Conservation (phyloP, 2,888 invertebrate genomes). For the Drosophila vallismaia region DNA sequence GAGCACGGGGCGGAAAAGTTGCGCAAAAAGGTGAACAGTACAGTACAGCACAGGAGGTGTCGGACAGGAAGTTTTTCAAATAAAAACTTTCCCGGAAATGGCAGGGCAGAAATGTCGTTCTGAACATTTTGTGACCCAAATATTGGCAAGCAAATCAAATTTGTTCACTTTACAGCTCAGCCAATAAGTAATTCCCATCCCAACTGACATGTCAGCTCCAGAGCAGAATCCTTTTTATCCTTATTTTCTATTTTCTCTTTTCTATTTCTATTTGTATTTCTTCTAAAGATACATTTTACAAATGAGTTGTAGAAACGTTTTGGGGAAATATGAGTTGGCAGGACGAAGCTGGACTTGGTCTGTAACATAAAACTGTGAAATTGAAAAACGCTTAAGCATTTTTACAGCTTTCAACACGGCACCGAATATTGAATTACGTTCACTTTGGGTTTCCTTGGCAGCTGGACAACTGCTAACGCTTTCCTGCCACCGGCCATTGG, state of each 20-base stretch:
- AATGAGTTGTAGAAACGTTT: conserved; percentile 59
- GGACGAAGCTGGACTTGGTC: conserved; percentile 40
- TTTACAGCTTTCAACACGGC: conserved; percentile 75
- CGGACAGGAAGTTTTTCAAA: conserved; percentile 34
- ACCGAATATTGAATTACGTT: conserved; percentile 77
- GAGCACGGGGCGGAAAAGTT: conserved; percentile 21
- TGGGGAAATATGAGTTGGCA: conserved; percentile 63
- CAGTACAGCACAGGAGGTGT: conserved; percentile 11
- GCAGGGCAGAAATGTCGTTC: conserved; percentile 6
- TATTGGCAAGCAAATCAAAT: background rate
- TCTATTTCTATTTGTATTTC: background rate
- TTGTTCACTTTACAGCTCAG: conserved; percentile 1
- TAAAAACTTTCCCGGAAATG: conserved; percentile 28
- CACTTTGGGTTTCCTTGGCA: conserved; percentile 24
- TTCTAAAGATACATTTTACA: conserved; percentile 39
- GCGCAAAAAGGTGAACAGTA: conserved; percentile 23
- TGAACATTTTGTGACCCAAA: conserved; percentile 8
- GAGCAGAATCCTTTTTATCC: background rate
- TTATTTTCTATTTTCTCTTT: conserved; percentile 7
- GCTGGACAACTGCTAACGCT: conserved; percentile 56
- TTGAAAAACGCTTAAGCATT: conserved; percentile 78
- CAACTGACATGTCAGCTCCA: too few relatives aligned
- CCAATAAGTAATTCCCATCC: conserved; percentile 1
- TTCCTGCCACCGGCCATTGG: conserved; percentile 44
- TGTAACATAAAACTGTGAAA: conserved; percentile 73